These are phyloP conservation scores for Ondatra zibethicus DNA, from an alignment of 2,113 vertebrate genomes.

Conservation along the genomic window DNA sequence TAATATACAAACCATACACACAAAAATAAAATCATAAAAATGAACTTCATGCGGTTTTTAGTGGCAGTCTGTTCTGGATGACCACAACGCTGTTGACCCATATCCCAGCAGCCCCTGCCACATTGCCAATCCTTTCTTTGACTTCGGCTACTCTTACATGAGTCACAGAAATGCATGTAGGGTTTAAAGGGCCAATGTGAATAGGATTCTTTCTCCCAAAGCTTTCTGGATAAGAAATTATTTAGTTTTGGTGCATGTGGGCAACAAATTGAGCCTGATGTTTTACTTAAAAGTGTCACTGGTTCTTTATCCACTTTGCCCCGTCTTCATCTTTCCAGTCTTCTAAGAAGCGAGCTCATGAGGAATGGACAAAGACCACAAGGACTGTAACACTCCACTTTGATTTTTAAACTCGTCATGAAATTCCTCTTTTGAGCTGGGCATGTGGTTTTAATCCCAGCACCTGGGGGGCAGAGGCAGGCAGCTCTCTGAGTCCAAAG, in stretches of 20 bases:
- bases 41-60: neutral
- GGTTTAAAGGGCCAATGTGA: neutral
- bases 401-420: neutral
- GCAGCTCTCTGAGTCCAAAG: neutral
- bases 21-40: neutral
- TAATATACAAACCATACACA: neutral
- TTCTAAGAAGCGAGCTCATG: neutral
- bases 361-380: neutral
- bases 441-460: neutral
- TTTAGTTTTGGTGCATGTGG: neutral
- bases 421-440: neutral
- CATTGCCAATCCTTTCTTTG: neutral
- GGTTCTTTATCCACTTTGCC: neutral
- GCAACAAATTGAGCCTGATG: neutral
- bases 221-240: neutral
- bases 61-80: neutral
- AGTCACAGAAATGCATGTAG: neutral
- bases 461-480: neutral
- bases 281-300: constrained; percentile 25
- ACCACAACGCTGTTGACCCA: neutral
- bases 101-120: neutral
- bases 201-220: neutral
- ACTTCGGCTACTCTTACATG: neutral
- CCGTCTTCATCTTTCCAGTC: neutral
- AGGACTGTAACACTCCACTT: neutral